A percentile compares a stretch with the other conserved stretches of the same genome.
Evolutionary conservation across 2,113 vertebrate species (phyloP).

Genomic region (Eretmochelys imbricata): DNA sequence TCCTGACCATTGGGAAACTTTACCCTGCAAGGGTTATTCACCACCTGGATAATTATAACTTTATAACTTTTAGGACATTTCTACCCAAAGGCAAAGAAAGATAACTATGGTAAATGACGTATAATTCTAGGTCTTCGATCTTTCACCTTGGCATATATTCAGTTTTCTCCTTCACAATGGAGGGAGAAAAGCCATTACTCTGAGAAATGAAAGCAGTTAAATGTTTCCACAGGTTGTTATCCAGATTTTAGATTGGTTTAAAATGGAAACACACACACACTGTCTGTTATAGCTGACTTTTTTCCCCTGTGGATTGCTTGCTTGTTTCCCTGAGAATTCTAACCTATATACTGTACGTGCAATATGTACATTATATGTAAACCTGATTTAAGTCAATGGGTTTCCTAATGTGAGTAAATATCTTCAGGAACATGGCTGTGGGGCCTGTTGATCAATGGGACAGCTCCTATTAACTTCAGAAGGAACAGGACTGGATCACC

Average conservation of each 20-base stretch:
- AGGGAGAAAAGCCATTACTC: neutral
- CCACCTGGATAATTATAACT: constrained; percentile 66
- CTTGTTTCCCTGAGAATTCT: neutral
- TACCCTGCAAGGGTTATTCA: constrained; percentile 54
- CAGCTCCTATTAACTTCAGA: accelerated
- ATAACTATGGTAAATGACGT: constrained; percentile 56
- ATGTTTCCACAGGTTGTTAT: constrained; percentile 29
- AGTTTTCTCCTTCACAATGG: constrained; percentile 16
- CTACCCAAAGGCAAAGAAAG: constrained; percentile 56
- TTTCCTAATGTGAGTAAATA: neutral
- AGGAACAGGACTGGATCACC: neutral
- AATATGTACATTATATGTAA: neutral
- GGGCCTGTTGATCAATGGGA: neutral
- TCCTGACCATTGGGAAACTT: constrained; percentile 18
- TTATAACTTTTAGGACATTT: constrained; percentile 45
- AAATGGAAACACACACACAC: neutral
- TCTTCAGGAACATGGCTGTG: neutral
- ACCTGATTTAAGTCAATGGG: neutral
- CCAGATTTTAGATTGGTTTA: constrained; percentile 12
- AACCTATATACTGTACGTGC: neutral
- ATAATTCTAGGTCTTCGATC: constrained; percentile 71
- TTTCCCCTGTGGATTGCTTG: neutral
- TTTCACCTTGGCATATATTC: constrained; percentile 46
- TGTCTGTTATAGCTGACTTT: neutral
- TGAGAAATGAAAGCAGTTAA: constrained; percentile 40